Evolutionary conservation across 2,113 vertebrate species (phyloP).

Genomic region (Ahaetulla prasina): DNA sequence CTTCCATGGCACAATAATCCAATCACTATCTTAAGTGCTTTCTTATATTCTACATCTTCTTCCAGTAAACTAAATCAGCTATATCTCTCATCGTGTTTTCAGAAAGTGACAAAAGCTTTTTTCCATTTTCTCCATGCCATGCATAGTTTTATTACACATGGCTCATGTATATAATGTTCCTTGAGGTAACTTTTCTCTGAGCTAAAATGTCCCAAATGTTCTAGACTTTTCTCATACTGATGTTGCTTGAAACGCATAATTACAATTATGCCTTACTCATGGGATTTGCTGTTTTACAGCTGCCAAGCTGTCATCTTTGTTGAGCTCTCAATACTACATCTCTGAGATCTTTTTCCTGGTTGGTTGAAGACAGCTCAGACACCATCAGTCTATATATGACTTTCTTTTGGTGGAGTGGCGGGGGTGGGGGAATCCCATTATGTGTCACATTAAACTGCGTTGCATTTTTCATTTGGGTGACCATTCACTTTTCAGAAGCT

Average conservation of each 20-base stretch:
- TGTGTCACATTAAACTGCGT: not conserved
- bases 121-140: not conserved
- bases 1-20: not conserved
- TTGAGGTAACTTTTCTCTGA: too few species aligned
- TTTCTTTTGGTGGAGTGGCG: not conserved
- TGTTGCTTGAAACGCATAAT: not conserved
- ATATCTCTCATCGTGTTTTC: not conserved
- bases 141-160: too few species aligned
- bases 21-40: not conserved
- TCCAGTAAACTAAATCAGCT: not conserved
- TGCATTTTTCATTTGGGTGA: not conserved
- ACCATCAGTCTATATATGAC: not conserved
- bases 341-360: not conserved
- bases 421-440: not conserved
- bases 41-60: not conserved
- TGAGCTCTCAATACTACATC: not conserved
- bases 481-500: not conserved
- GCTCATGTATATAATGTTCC: too few species aligned
- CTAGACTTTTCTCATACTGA: not conserved
- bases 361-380: not conserved
- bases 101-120: not conserved
- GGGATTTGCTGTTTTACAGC: not conserved
- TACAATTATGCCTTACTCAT: not conserved
- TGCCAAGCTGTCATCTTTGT: not conserved
- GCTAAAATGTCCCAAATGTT: too few species aligned